These are phyloP conservation scores for Pseudobourletiella spinata DNA, from an alignment of 1,140 invertebrate species.

Conservation along the genomic window DNA sequence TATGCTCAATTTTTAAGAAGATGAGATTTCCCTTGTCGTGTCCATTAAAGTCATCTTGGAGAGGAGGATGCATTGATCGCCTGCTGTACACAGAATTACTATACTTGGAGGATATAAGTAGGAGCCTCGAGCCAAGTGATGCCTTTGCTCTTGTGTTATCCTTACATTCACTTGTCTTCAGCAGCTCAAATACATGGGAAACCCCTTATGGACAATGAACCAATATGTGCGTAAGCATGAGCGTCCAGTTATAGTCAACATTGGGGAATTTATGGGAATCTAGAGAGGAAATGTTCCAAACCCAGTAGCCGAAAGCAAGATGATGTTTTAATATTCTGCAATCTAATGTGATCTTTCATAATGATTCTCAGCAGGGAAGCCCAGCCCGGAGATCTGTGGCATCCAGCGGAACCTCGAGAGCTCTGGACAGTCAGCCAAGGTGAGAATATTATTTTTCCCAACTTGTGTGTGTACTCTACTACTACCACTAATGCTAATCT, in stretches of 20 bases:
- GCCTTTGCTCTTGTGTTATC: no score
- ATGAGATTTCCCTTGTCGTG: constrained; percentile 8
- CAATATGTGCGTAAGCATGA: background rate
- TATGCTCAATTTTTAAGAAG: constrained; percentile 11
- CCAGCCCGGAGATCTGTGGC: constrained; percentile 20
- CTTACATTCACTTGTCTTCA: background rate
- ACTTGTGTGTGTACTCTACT: background rate
- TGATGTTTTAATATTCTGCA: constrained; percentile 34
- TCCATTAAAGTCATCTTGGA: background rate
- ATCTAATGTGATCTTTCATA: constrained; percentile 29
- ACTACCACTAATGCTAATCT: background rate
- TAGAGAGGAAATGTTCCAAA: constrained; percentile 2
- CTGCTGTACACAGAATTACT: no score
- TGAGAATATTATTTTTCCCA: constrained; percentile 16
- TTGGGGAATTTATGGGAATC: constrained; percentile 16
- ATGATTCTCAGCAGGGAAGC: constrained; percentile 29
- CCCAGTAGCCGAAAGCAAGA: constrained; percentile 29
- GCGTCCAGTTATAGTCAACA: no score
- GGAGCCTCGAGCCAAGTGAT: no score
- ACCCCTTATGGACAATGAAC: no score
- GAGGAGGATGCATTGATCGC: no score
- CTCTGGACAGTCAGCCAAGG: constrained; percentile 25
- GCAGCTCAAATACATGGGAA: no score
- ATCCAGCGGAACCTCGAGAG: constrained; percentile 23
- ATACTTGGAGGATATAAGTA: no score